phyloP scores from a whole-genome alignment of 2,888 invertebrate genomes.

The Acanthopleura granulata region DNA sequence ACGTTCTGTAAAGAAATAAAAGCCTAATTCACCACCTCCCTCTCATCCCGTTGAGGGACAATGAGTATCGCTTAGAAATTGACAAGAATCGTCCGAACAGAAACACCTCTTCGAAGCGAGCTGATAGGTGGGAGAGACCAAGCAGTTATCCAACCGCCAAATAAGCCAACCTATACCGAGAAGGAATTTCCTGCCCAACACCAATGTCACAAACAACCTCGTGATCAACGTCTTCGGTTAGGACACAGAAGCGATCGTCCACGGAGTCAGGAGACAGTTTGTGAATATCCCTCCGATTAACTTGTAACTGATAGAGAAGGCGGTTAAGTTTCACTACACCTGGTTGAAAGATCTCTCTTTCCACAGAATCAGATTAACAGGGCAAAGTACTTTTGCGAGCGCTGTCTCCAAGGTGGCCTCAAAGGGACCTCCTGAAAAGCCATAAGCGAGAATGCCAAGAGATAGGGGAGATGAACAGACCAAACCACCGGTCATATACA shows the following conservation, averaged over 20 bases:
- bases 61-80: too few relatives aligned
- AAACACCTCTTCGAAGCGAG: too few relatives aligned
- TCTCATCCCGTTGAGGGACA: too few relatives aligned
- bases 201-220: neutral
- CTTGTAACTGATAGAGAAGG: slow-evolving; percentile 12
- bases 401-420: slow-evolving; percentile 19
- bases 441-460: slow-evolving; percentile 25
- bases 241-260: neutral
- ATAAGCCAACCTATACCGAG: too few relatives aligned
- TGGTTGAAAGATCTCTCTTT: neutral
- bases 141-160: neutral
- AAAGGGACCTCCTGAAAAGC: slow-evolving; percentile 19
- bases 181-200: too few relatives aligned
- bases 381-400: slow-evolving; percentile 25
- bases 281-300: neutral
- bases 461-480: neutral
- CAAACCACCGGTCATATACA: too few relatives aligned
- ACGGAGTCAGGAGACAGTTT: neutral
- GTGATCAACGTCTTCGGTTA: neutral
- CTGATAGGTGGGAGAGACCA: too few relatives aligned
- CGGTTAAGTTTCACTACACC: too few relatives aligned
- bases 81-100: too few relatives aligned
- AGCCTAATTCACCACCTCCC: too few relatives aligned
- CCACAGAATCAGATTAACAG: neutral
- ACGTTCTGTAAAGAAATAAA: too few relatives aligned